phyloP scores from a whole-genome alignment of 2,888 invertebrate species.

The Agrotis segetum region DNA sequence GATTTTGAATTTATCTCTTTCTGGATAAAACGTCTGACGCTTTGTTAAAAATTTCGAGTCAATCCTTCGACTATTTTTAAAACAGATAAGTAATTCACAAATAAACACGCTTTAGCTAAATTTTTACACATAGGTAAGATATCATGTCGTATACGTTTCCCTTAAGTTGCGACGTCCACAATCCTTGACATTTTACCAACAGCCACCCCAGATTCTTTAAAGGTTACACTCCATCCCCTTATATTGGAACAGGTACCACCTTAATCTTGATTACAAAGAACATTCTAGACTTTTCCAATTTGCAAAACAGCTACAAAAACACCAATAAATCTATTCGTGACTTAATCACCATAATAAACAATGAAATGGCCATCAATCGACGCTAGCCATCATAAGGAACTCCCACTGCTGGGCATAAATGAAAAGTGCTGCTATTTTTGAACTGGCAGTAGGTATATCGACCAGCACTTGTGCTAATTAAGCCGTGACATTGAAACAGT shows the following conservation, averaged over 20 bases:
- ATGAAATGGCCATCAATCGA: conserved; percentile 35
- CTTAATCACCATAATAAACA: conserved; percentile 47
- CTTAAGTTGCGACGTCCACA: neutral
- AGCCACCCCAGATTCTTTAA: conserved; percentile 23
- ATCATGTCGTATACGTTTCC: neutral
- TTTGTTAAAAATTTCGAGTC: no score
- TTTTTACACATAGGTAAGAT: neutral
- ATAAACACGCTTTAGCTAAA: neutral
- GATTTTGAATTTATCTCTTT: no score
- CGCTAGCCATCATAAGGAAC: conserved; percentile 38
- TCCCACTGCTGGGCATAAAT: conserved; percentile 52
- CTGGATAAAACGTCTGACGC: no score
- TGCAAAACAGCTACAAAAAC: conserved; percentile 10
- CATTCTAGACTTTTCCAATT: conserved; percentile 8
- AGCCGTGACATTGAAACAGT: conserved; percentile 56
- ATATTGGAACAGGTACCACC: neutral
- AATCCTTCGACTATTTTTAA: neutral
- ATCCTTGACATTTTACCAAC: conserved; percentile 36
- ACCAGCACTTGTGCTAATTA: conserved; percentile 62
- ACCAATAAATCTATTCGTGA: conserved; percentile 49
- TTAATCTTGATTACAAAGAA: conserved; percentile 5
- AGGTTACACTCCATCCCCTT: conserved; percentile 16
- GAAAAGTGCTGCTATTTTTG: conserved; percentile 60
- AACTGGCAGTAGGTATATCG: conserved; percentile 48
- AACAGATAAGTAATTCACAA: neutral